Evolutionary conservation across 2,113 vertebrate species (phyloP), one percentile per base, ranked within the genome.

Genomic region (Indicator maculatus): DNA sequence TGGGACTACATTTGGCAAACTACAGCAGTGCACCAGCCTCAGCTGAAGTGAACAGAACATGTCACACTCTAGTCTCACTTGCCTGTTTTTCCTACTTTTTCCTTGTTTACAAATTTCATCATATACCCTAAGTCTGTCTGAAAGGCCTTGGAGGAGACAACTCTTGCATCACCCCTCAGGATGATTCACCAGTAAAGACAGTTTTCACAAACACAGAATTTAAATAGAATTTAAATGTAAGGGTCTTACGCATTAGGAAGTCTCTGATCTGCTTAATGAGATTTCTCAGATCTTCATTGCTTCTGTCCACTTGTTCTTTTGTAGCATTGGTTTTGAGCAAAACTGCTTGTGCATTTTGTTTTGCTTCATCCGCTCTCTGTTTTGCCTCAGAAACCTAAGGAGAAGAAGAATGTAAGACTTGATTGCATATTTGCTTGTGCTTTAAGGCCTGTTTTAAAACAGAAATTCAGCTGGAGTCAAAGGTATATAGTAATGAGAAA

Each of bases 241-340:
- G 8, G 11, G 72, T 89, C 98, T 87, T 98, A 99, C 99, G 98
- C 77, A 98, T 99, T 64, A 99, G 96, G 92, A 99, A 99, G 96
- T 99, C 98, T 93, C 98, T 90, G 93, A 99, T 99, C 93, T 99
- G 98, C 84, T 98, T 98, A 97, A 99, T 99, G 45, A 99, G 98
- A 18, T 92, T 97, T 63, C 99, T 98, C 50, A 99, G 98, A 63
- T 99, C 99, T 94, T 99, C 98, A 2, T 99, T 99, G 97, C 99
- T 99, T 95, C 95, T 97, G 93, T 99, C 98, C 65, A 99, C 98
- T 78, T 98, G 98, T 23, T 98, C 97, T 95, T 99, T 99, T 75
- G 99, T 99, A 50, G 98, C 96, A 31, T 98, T 99, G 69, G 99
- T 98, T 97, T 99, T 99, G 76, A 98, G 81, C 88, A 99, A 96